A percentile compares a stretch with the other conserved stretches of the same genome.
Evolutionary conservation across 2,888 invertebrate genomes (phyloP).

Genomic region (Conops quadrifasciatus): DNA sequence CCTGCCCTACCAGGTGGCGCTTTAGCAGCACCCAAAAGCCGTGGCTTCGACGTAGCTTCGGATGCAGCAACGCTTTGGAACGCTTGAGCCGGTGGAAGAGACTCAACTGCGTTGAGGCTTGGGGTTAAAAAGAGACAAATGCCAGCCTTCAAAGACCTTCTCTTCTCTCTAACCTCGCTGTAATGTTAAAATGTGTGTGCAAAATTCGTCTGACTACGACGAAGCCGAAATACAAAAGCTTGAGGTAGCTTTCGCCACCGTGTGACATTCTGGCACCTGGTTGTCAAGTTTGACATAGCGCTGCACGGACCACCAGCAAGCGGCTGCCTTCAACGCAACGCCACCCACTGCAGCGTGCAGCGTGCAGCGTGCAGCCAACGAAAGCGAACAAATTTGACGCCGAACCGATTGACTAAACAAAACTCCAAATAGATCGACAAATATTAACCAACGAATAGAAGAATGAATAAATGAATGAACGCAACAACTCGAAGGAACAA

Average conservation of each 20-base stretch:
- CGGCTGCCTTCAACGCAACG: not conserved
- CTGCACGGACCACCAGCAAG: constrained; percentile 19
- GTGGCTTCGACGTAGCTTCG: not conserved
- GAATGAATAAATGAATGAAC: too few species aligned
- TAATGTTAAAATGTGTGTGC: too few species aligned
- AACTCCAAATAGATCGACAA: constrained; percentile 25
- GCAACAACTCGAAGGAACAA: too few species aligned
- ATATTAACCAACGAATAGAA: not conserved
- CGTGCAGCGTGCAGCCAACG: not conserved
- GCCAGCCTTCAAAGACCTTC: too few species aligned
- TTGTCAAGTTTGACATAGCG: constrained; percentile 29
- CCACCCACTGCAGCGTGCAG: constrained; percentile 3
- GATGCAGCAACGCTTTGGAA: not conserved
- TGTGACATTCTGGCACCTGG: constrained; percentile 25
- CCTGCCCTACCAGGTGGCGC: constrained; percentile 16
- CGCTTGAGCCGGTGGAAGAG: too few species aligned
- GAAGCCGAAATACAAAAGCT: too few species aligned
- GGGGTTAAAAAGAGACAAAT: too few species aligned
- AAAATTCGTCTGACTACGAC: too few species aligned
- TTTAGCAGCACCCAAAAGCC: not conserved
- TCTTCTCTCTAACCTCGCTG: too few species aligned
- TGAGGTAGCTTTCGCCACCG: not conserved
- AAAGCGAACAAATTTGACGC: not conserved
- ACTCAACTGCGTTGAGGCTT: not conserved
- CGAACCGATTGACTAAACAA: not conserved